phyloP scores from a whole-genome alignment of 2,888 invertebrate species.

The Lathronympha strigana region DNA sequence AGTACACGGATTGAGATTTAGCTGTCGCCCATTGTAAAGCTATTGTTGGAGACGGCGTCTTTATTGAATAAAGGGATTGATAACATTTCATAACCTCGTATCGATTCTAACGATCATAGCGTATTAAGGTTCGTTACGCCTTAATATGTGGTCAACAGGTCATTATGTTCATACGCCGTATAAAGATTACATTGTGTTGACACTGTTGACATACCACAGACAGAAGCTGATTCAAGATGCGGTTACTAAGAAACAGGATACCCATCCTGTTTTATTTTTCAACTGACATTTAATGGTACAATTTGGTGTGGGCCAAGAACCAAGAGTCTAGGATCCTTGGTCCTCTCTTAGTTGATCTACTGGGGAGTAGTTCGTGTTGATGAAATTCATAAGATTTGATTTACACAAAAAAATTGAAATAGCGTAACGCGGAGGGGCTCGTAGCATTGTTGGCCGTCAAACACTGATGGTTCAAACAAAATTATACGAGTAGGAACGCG shows the following conservation, averaged over 20 bases:
- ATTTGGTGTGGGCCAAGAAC: no score
- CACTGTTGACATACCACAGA: constrained; percentile 2
- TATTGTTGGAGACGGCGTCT: constrained; percentile 24
- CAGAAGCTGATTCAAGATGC: no score
- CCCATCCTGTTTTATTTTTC: background rate
- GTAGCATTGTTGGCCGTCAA: no score
- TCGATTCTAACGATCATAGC: constrained; percentile 25
- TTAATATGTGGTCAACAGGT: constrained; percentile 6
- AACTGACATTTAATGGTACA: no score
- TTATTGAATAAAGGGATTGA: constrained; percentile 29
- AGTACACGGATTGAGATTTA: constrained; percentile 24
- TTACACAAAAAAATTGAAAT: no score
- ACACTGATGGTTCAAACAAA: no score
- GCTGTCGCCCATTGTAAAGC: constrained; percentile 28
- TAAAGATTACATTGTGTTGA: constrained; percentile 7
- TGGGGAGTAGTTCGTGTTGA: no score
- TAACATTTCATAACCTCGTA: constrained; percentile 23
- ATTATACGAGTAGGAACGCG: no score
- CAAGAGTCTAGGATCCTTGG: no score
- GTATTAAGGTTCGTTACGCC: constrained; percentile 24
- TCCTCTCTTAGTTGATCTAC: no score
- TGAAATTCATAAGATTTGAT: no score
- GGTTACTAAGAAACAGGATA: background rate
- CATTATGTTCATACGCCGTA: constrained; percentile 3
- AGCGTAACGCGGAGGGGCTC: no score